phyloP scores from a whole-genome alignment of 2,797 vertebrate genomes.

The Cuculus canorus region DNA sequence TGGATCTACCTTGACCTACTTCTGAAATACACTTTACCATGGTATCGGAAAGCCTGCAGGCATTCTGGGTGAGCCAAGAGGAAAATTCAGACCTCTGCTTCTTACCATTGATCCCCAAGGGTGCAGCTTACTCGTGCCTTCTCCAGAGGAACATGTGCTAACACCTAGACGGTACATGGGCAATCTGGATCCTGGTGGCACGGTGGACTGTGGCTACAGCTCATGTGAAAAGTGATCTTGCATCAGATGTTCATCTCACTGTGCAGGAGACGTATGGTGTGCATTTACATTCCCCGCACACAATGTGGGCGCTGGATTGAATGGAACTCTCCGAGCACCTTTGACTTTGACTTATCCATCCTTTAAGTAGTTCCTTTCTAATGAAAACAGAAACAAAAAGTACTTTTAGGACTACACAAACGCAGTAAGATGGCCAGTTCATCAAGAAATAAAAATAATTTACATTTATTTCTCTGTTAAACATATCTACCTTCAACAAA shows the following conservation, averaged over 20 bases:
- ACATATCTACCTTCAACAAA: background rate
- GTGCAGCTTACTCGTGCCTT: background rate
- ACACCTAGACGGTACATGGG: accelerated
- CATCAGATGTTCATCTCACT: accelerated
- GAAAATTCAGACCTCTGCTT: background rate
- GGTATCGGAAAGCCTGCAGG: background rate
- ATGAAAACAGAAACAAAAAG: background rate
- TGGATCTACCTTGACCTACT: background rate
- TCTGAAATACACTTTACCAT: accelerated
- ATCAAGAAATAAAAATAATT: background rate
- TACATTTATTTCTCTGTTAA: background rate
- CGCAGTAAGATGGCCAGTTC: background rate
- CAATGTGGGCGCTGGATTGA: accelerated
- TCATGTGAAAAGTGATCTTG: accelerated
- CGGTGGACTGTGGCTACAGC: accelerated
- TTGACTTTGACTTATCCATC: accelerated
- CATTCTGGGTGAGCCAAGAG: accelerated
- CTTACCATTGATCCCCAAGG: background rate
- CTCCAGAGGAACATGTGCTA: background rate
- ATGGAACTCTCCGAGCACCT: accelerated
- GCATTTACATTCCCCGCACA: accelerated
- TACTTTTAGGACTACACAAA: background rate
- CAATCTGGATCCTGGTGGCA: background rate
- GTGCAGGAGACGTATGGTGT: accelerated
- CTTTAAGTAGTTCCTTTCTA: background rate